Conservation (phyloP, 92 coral and sea anemone species). For the Actinernus sp. region DNA sequence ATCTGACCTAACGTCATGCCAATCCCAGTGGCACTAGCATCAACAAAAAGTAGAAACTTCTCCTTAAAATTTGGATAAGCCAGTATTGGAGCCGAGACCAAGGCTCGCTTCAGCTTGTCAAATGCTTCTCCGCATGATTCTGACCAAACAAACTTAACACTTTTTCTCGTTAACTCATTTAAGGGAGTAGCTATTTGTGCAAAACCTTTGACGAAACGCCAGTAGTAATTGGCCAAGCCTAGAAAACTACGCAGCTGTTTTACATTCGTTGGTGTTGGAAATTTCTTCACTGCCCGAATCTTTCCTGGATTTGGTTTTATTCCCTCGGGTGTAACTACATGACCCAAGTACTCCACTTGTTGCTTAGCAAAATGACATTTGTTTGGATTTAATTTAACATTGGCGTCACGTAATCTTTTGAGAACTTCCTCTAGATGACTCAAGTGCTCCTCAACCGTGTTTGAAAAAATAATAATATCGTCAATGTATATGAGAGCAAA, state of each 20-base stretch:
- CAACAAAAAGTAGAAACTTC: conserved; percentile 1
- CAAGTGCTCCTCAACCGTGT: conserved; percentile 25
- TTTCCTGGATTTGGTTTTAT: conserved; percentile 34
- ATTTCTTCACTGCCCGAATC: conserved; percentile 24
- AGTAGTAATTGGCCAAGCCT: conserved; percentile 51
- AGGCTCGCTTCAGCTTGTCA: conserved; percentile 20
- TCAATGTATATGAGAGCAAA: conserved; percentile 40
- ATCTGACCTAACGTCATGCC: conserved; percentile 35
- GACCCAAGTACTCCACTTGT: conserved; percentile 31
- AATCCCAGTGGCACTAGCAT: conserved; percentile 2
- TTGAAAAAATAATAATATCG: conserved; percentile 30
- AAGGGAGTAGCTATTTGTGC: conserved; percentile 37
- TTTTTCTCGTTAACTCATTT: conserved; percentile 22
- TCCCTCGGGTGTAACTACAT: conserved; percentile 23
- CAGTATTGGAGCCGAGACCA: conserved; percentile 9
- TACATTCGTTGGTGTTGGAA: conserved; percentile 28
- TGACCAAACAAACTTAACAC: conserved; percentile 16
- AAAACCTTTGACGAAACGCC: conserved; percentile 36
- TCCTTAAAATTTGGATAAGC: conserved; percentile 15
- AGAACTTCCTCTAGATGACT: conserved; percentile 49
- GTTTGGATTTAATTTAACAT: conserved; percentile 57
- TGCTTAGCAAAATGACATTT: conserved; percentile 57
- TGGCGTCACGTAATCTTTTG: conserved; percentile 33
- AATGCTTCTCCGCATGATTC: background rate
- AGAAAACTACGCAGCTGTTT: conserved; percentile 20